phyloP scores from a whole-genome alignment of 1,140 invertebrate genomes.

The Orchesella cincta region DNA sequence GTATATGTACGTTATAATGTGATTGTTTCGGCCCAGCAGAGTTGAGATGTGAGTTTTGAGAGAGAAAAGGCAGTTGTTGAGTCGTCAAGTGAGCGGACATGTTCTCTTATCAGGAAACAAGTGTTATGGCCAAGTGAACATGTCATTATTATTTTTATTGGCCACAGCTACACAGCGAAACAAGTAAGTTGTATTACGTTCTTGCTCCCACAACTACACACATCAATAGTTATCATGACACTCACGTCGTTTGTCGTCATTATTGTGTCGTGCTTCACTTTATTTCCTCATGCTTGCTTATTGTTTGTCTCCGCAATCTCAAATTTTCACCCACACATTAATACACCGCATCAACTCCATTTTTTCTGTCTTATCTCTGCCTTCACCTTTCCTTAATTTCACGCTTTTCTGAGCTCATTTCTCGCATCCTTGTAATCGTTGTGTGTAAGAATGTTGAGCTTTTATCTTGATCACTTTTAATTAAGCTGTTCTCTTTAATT shows the following conservation, averaged over 20 bases:
- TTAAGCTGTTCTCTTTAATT: too few relatives aligned
- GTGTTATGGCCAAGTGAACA: conserved; percentile 27
- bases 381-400: too few relatives aligned
- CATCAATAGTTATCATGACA: background rate
- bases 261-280: background rate
- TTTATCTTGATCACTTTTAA: too few relatives aligned
- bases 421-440: too few relatives aligned
- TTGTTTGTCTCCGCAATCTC: too few relatives aligned
- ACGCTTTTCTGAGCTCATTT: too few relatives aligned
- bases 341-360: too few relatives aligned
- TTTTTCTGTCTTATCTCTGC: too few relatives aligned
- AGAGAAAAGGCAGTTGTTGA: background rate
- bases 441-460: too few relatives aligned
- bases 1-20: background rate
- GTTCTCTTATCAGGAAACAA: conserved; percentile 29
- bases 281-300: too few relatives aligned
- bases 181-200: conserved; percentile 17
- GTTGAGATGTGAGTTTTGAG: background rate
- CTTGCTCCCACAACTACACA: background rate
- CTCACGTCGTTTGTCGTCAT: background rate
- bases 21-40: background rate
- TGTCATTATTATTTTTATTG: conserved; percentile 31
- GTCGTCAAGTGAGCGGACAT: conserved; percentile 6
- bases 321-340: too few relatives aligned
- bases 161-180: background rate